Conservation (phyloP, 2,797 vertebrate species). For the Pogoniulus pusillus region DNA sequence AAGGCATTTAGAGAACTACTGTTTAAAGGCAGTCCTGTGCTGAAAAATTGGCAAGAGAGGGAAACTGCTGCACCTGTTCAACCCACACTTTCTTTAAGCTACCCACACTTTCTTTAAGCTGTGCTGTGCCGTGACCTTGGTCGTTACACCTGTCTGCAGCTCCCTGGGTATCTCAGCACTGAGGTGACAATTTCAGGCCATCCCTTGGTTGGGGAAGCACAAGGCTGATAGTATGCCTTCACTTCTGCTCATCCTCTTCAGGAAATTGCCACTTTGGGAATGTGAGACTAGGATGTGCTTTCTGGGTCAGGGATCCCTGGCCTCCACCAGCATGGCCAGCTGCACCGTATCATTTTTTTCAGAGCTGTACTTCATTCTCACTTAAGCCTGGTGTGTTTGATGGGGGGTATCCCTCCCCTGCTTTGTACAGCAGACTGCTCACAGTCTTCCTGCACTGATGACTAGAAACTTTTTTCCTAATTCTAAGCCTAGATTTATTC, state of each 20-base stretch:
- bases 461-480: conserved; percentile 19
- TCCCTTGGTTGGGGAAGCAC: neutral
- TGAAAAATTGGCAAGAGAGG: conserved; percentile 4
- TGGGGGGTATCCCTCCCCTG: neutral
- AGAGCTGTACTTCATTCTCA: neutral
- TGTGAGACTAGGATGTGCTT: neutral
- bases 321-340: rapidly evolving
- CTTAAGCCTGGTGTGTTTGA: neutral
- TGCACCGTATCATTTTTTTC: neutral
- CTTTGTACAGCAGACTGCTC: neutral
- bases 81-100: neutral
- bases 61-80: conserved; percentile 8
- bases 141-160: neutral
- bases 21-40: neutral
- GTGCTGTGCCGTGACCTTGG: neutral
- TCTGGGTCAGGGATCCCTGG: neutral
- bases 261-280: neutral
- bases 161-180: neutral
- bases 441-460: conserved; percentile 9
- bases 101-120: neutral
- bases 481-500: conserved; percentile 25
- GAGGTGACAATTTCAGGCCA: neutral
- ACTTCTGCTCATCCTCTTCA: neutral
- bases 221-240: neutral
- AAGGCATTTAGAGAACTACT: conserved; percentile 22